Evolutionary conservation across 1,140 invertebrate species (phyloP).

Genomic region (Planococcus citri): DNA sequence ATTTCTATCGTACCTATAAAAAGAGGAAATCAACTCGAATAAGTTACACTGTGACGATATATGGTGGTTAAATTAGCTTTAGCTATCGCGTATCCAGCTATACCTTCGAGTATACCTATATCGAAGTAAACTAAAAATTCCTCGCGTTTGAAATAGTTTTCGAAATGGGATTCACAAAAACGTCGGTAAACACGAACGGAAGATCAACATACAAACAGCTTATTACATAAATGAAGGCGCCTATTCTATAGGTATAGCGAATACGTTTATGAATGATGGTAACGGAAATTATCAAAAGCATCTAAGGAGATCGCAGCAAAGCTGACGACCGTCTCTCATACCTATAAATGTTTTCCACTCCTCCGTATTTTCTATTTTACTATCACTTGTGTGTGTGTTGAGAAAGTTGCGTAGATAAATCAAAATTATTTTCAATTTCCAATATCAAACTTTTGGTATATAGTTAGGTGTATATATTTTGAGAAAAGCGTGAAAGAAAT

Average conservation of each 20-base stretch:
- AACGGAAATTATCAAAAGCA: conserved; percentile 3
- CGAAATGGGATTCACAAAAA: neutral
- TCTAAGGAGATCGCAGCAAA: neutral
- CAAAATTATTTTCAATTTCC: neutral
- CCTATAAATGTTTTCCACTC: too few species aligned
- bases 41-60: too few species aligned
- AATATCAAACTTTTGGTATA: too few species aligned
- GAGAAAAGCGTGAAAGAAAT: too few species aligned
- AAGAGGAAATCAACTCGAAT: too few species aligned
- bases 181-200: neutral
- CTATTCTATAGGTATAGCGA: neutral
- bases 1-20: too few species aligned
- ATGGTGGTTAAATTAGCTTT: too few species aligned
- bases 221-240: neutral
- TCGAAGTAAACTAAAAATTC: too few species aligned
- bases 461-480: too few species aligned
- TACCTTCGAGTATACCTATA: too few species aligned
- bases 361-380: too few species aligned
- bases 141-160: neutral
- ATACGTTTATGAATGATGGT: neutral
- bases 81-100: too few species aligned
- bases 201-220: neutral
- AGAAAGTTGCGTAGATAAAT: neutral
- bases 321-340: neutral
- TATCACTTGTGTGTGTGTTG: neutral